Percentiles rank a stretch among this genome's conserved stretches.
Conservation (phyloP, 92 coral and sea anemone genomes). For the Parazoanthus atlanticus region DNA sequence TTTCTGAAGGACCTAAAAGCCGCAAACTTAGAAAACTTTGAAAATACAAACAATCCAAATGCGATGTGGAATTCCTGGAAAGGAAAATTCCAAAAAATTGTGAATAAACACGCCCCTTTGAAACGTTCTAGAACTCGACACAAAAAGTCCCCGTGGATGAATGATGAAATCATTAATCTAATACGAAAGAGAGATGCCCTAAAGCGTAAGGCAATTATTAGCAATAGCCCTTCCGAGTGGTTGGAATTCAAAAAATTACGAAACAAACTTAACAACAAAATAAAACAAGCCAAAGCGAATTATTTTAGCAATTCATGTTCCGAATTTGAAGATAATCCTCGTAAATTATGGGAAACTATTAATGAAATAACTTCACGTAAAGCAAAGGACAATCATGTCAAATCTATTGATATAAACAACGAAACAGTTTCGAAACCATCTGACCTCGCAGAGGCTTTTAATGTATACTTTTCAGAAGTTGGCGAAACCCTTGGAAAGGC, state of each 20-base stretch:
- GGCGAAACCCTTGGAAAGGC: slow-evolving; percentile 1
- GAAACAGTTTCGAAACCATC: background rate
- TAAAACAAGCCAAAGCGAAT: slow-evolving; percentile 7
- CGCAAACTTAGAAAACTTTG: too few species aligned
- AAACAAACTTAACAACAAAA: slow-evolving; percentile 17
- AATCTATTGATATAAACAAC: background rate
- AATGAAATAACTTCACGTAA: slow-evolving; percentile 17
- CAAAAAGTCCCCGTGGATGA: too few species aligned
- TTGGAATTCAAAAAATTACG: background rate
- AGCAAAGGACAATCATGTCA: background rate
- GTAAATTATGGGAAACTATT: background rate
- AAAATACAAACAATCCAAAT: too few species aligned
- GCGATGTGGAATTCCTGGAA: too few species aligned
- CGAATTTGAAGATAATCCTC: background rate
- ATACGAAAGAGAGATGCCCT: background rate
- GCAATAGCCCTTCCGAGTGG: slow-evolving; percentile 2
- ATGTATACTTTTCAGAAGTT: background rate
- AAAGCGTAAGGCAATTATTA: background rate
- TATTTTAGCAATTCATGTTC: slow-evolving; percentile 13
- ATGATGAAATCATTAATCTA: too few species aligned
- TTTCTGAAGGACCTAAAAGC: too few species aligned
- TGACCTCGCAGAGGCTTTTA: background rate
- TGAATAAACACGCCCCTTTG: too few species aligned
- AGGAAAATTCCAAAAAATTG: too few species aligned
- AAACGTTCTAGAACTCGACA: too few species aligned